Evolutionary conservation across 2,797 vertebrate species (phyloP).

Genomic region (Pseudocheirus occidentalis): DNA sequence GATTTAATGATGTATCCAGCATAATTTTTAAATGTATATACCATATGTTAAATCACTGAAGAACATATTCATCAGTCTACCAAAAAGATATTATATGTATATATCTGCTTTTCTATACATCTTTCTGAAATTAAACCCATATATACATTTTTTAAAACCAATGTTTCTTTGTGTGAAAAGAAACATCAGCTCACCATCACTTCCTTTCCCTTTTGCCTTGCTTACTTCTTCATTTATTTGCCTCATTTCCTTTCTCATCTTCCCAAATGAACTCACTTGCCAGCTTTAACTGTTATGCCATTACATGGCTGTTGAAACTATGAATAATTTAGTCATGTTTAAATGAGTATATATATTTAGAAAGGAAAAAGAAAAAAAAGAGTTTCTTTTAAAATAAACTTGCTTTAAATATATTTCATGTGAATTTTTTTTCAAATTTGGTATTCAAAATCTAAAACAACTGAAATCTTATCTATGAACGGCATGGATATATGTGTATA

Average conservation of each 20-base stretch:
- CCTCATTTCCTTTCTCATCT: slow-evolving; percentile 63
- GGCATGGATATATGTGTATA: slow-evolving; percentile 16
- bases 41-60: slow-evolving; percentile 2
- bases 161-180: neutral
- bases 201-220: slow-evolving; percentile 63
- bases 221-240: slow-evolving; percentile 61
- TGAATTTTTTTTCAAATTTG: slow-evolving; percentile 31
- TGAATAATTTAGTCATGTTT: slow-evolving; percentile 49
- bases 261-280: slow-evolving; percentile 22
- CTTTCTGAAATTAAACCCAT: neutral
- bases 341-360: slow-evolving; percentile 16
- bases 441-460: slow-evolving; percentile 47
- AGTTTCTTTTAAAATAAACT: slow-evolving; percentile 40
- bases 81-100: neutral
- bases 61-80: neutral
- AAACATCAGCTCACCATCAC: neutral
- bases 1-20: neutral
- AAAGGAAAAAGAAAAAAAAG: slow-evolving; percentile 31
- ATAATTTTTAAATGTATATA: neutral
- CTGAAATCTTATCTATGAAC: slow-evolving; percentile 40
- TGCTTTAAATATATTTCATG: slow-evolving; percentile 41
- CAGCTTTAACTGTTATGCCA: slow-evolving; percentile 41
- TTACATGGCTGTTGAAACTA: slow-evolving; percentile 46
- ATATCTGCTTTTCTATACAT: neutral
- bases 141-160: slow-evolving; percentile 1